Evolutionary conservation across 2,113 vertebrate species (phyloP), one percentile per base, ranked within the genome.

Genomic region (Percina caprodes): DNA sequence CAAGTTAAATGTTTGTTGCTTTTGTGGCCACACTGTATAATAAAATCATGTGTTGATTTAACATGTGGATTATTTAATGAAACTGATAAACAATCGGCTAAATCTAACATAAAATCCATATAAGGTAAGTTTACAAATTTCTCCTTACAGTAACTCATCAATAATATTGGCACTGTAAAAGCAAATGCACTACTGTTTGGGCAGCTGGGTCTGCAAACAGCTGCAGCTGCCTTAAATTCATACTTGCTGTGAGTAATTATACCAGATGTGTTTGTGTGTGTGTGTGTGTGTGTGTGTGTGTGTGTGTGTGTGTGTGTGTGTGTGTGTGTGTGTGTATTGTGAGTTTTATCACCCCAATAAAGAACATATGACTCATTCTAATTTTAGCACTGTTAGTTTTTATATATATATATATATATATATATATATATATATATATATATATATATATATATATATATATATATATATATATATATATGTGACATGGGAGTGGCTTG

Each of bases 351-450:
- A 63, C 56, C 35, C 33, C 78, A 75, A 83, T 88, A 62, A 79
- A 26, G 69, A 80, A 88, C 81, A 80, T 79, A 79, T 88, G 88
- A 88, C 69, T 88, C 86, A 77, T 16, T 80, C 69, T 88, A 86
- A 84, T 89, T 89, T 84, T 83, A 86, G 71, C 42, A 14, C 56
- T 11, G 35, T 77, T 76, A n/a, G 62, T 84, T 85, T 91, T 88
- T 74, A 87, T 85, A 30, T 4, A 30, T 30, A n/a, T n/a, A n/a
- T n/a, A n/a, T n/a, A n/a, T n/a, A n/a, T n/a, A n/a, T n/a, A n/a
- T n/a, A n/a, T n/a, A n/a, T n/a, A n/a, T n/a, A n/a, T n/a, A n/a
- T n/a, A n/a, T n/a, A n/a, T n/a, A n/a, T n/a, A n/a, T n/a, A n/a
- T n/a, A n/a, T n/a, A n/a, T n/a, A n/a, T n/a, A n/a, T n/a, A n/a